A percentile compares a stretch with the other conserved stretches of the same genome.
Evolutionary conservation across 2,113 vertebrate species (phyloP).

Genomic region (Daubentonia madagascariensis): DNA sequence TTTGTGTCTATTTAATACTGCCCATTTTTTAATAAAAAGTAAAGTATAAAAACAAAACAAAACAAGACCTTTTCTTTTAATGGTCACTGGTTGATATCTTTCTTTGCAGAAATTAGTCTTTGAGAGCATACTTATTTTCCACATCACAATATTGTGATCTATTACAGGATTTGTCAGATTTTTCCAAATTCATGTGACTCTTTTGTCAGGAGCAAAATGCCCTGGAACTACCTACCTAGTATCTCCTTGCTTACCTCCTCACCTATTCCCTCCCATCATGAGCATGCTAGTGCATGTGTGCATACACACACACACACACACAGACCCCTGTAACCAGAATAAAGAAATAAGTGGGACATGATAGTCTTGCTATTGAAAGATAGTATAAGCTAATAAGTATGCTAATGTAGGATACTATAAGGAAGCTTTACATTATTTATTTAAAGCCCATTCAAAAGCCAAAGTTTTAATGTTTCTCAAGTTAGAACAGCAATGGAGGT

Average conservation of each 20-base stretch:
- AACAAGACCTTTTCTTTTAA: background rate
- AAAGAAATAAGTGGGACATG: background rate
- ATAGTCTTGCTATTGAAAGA: background rate
- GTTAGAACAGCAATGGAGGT: background rate
- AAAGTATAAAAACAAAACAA: background rate
- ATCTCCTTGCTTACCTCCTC: background rate
- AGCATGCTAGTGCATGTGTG: rapidly evolving
- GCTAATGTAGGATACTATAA: background rate
- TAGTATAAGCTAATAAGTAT: too few relatives aligned
- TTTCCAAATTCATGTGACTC: background rate
- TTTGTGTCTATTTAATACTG: background rate
- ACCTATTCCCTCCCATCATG: background rate
- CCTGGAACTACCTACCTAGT: background rate
- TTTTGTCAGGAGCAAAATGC: background rate
- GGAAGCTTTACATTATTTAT: background rate
- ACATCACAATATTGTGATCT: background rate
- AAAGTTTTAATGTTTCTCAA: background rate
- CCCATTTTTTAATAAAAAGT: background rate
- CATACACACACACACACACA: too few relatives aligned
- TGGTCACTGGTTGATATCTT: background rate
- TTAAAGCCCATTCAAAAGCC: background rate
- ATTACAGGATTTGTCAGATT: background rate
- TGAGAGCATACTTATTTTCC: background rate
- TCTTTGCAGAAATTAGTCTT: background rate
- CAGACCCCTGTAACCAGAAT: background rate